phyloP scores from a whole-genome alignment of 1,140 invertebrate genomes.

The Philotrypesis tridentata region DNA sequence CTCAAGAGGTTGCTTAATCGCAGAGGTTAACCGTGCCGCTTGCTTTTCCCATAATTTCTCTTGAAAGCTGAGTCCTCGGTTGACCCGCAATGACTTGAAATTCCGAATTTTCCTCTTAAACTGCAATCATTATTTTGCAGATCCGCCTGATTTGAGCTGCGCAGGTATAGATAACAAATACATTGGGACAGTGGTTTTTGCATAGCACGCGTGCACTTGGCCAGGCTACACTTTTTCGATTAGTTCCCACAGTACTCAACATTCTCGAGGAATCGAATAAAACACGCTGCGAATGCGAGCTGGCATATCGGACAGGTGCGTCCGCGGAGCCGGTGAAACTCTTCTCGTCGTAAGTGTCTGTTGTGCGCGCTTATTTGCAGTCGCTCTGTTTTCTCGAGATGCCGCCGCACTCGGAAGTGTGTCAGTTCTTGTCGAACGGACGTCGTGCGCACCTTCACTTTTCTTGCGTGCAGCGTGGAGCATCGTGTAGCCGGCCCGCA shows the following conservation, averaged over 20 bases:
- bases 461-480: neutral
- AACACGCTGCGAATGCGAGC: slow-evolving; percentile 29
- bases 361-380: slow-evolving; percentile 25
- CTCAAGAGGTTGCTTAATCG: no score
- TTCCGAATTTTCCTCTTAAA: no score
- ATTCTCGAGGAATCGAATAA: slow-evolving; percentile 32
- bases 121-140: no score
- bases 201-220: neutral
- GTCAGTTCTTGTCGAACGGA: slow-evolving; percentile 35
- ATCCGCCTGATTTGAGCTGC: neutral
- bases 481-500: neutral
- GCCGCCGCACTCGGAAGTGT: slow-evolving; percentile 42
- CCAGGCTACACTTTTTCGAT: slow-evolving; percentile 37
- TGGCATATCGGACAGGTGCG: slow-evolving; percentile 30
- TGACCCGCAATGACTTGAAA: no score
- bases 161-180: neutral
- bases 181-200: slow-evolving; percentile 28
- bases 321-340: slow-evolving; percentile 33
- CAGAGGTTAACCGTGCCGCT: no score
- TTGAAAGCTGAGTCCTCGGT: no score
- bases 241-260: slow-evolving; percentile 44
- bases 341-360: neutral
- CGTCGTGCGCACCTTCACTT: slow-evolving; percentile 41
- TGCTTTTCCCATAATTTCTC: no score
- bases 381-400: slow-evolving; percentile 31